A percentile compares a stretch with the other conserved stretches of the same genome.
These are phyloP conservation scores for Polietes domitor DNA, from an alignment of 2,888 invertebrate species.

Conservation along the genomic window DNA sequence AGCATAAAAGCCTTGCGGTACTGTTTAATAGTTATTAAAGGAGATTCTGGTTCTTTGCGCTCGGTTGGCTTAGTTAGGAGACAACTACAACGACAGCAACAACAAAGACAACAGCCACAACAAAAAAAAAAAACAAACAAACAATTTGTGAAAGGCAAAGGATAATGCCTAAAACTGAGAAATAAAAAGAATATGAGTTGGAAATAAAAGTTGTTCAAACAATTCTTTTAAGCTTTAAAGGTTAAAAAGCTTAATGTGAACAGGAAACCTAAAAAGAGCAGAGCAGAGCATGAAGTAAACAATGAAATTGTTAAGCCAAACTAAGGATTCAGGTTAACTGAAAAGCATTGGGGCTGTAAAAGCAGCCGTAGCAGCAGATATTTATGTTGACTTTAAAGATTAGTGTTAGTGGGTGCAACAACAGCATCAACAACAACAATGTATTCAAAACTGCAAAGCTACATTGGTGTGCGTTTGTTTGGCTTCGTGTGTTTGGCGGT, in stretches of 20 bases:
- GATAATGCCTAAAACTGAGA: too few species aligned
- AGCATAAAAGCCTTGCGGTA: conserved; percentile 8
- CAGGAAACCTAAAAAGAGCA: background rate
- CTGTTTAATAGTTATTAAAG: conserved; percentile 20
- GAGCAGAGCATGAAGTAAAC: background rate
- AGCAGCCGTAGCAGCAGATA: conserved; percentile 3
- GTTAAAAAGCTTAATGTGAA: background rate
- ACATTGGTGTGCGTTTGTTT: background rate
- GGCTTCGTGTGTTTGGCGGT: background rate
- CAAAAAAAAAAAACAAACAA: background rate
- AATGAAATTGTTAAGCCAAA: background rate
- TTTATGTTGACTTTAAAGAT: conserved; percentile 22
- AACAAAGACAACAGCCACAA: background rate
- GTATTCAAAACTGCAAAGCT: background rate
- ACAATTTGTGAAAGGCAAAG: background rate
- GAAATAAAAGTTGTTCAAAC: too few species aligned
- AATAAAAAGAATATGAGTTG: background rate
- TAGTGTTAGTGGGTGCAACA: conserved; percentile 10
- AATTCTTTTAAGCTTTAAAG: conserved; percentile 14
- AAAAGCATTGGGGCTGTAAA: background rate
- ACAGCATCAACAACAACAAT: background rate
- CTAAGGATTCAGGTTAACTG: conserved; percentile 13
- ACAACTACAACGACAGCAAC: background rate
- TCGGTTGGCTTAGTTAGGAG: background rate
- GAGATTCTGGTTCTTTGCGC: background rate